Percentiles rank a stretch among this genome's conserved stretches.
Evolutionary conservation across 2,888 invertebrate species (phyloP).

Genomic region (Gryllus longicercus): DNA sequence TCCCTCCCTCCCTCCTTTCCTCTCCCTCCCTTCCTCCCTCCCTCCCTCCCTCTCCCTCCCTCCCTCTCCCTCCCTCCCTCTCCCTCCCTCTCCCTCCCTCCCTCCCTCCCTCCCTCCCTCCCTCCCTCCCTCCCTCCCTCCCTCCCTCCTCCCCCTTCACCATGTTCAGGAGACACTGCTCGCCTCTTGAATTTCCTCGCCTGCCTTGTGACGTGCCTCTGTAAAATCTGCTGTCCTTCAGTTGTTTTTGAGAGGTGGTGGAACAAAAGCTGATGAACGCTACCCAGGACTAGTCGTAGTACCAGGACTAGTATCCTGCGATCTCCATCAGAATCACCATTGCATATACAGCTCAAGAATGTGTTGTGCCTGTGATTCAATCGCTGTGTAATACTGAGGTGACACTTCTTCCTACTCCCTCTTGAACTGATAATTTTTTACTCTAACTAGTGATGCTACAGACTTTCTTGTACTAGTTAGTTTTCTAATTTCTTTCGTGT

Average conservation of each 20-base stretch:
- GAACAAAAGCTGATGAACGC: constrained; percentile 62
- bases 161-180: constrained; percentile 50
- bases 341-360: constrained; percentile 59
- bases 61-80: no score
- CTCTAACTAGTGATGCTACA: no score
- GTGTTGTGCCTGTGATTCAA: constrained; percentile 59
- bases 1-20: no score
- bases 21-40: no score
- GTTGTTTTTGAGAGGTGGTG: constrained; percentile 60
- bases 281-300: constrained; percentile 59
- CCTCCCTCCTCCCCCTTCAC: no score
- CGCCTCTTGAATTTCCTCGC: constrained; percentile 75
- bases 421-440: no score
- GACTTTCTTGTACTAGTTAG: no score
- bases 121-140: no score
- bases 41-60: no score
- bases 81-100: no score
- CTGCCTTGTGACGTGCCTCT: constrained; percentile 77
- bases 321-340: constrained; percentile 54
- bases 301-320: constrained; percentile 67
- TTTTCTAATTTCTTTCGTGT: no score
- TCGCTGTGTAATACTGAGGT: constrained; percentile 81
- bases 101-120: no score
- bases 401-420: constrained; percentile 59
- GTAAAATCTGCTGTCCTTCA: constrained; percentile 83